Conservation (phyloP, 2,797 vertebrate species). For the Leuciscus waleckii region DNA sequence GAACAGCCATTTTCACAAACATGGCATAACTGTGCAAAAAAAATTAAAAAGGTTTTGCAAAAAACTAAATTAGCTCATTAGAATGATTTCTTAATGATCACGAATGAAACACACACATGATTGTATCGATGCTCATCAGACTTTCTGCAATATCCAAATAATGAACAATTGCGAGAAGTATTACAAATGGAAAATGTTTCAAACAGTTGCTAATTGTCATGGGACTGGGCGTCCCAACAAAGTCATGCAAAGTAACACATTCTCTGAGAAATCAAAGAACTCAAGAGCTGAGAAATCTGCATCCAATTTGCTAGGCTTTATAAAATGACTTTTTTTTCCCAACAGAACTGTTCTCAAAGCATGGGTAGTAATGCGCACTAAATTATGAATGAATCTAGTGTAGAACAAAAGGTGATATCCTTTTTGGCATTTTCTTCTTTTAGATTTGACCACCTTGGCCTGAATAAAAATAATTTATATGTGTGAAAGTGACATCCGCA, state of each 20-base stretch:
- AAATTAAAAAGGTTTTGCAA: not conserved
- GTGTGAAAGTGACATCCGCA: not conserved
- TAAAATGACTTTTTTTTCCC: not conserved
- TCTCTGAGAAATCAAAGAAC: not conserved
- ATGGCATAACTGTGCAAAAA: not conserved
- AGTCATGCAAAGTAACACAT: not conserved
- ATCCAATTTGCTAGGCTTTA: not conserved
- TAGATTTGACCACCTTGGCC: slow-evolving; percentile 1
- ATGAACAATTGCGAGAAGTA: not conserved
- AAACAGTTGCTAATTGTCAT: not conserved
- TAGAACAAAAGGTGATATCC: not conserved
- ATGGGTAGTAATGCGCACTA: not conserved
- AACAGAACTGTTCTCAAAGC: not conserved
- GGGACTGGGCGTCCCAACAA: not conserved
- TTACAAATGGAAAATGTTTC: not conserved
- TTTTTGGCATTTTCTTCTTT: not conserved
- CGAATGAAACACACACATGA: not conserved
- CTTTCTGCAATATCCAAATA: not conserved
- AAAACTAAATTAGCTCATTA: not conserved
- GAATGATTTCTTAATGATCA: not conserved
- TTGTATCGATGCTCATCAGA: not conserved
- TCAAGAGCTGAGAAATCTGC: not conserved
- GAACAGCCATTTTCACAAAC: not conserved
- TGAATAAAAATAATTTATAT: not conserved
- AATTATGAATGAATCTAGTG: not conserved